Conservation (phyloP, 2,113 vertebrate genomes). For the Menidia beryllina region DNA sequence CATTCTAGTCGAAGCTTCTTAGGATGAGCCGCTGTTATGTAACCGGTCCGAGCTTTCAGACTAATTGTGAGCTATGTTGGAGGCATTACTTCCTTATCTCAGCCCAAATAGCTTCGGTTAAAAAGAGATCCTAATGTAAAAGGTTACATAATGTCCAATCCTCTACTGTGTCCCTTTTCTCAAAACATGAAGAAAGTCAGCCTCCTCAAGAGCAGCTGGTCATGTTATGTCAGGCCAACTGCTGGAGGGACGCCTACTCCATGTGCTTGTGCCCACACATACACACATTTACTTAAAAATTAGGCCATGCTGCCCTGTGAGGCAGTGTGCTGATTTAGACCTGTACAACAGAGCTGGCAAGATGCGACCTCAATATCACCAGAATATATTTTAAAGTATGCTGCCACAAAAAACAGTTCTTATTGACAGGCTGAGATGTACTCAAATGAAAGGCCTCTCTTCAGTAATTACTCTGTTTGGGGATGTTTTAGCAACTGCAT, state of each 20-base stretch:
- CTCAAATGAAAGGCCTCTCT: neutral
- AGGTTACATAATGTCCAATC: constrained; percentile 71
- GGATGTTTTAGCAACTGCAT: neutral
- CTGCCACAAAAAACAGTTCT: constrained; percentile 1
- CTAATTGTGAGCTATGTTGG: constrained; percentile 56
- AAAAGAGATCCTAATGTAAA: constrained; percentile 52
- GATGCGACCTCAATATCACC: constrained; percentile 48
- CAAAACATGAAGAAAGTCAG: constrained; percentile 57
- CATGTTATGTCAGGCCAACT: constrained; percentile 70
- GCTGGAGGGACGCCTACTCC: constrained; percentile 69
- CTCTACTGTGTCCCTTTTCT: constrained; percentile 51
- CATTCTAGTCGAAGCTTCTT: constrained; percentile 25
- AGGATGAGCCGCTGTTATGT: constrained; percentile 35
- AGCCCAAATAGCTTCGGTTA: constrained; percentile 52
- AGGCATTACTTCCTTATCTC: constrained; percentile 58
- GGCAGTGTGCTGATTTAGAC: constrained; percentile 64
- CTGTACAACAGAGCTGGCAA: constrained; percentile 43
- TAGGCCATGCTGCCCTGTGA: constrained; percentile 69
- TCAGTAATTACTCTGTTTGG: constrained; percentile 7
- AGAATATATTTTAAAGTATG: constrained; percentile 17
- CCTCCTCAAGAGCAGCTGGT: constrained; percentile 74
- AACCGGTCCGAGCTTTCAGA: constrained; percentile 61
- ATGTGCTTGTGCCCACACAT: constrained; percentile 60
- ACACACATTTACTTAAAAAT: constrained; percentile 63
- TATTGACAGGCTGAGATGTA: constrained; percentile 7